phyloP scores from a whole-genome alignment of 1,140 invertebrate genomes.

The Muscidifurax raptorellus region DNA sequence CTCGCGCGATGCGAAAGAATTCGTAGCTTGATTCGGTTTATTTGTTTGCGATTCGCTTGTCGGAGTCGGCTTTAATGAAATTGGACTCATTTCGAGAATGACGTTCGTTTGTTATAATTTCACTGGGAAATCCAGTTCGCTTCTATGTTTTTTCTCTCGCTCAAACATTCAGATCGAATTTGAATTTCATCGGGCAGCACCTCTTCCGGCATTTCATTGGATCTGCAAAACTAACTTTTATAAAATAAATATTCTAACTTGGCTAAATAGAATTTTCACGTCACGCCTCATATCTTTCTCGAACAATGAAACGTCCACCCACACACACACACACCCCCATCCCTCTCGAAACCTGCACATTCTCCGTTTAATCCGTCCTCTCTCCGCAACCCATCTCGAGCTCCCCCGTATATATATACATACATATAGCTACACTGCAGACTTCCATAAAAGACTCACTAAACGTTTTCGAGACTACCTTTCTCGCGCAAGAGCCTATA shows the following conservation, averaged over 20 bases:
- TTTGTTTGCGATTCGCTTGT: background rate
- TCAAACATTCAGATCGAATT: too few relatives aligned
- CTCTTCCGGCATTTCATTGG: too few relatives aligned
- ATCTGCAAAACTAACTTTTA: too few relatives aligned
- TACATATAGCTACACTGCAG: background rate
- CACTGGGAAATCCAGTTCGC: too few relatives aligned
- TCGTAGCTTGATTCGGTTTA: background rate
- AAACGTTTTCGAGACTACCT: background rate
- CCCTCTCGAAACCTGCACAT: background rate
- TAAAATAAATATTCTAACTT: too few relatives aligned
- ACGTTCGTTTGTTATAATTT: too few relatives aligned
- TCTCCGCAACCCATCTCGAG: background rate
- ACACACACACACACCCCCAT: too few relatives aligned
- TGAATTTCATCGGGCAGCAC: too few relatives aligned
- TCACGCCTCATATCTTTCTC: too few relatives aligned
- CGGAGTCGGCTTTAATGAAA: background rate
- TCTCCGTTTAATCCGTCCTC: background rate
- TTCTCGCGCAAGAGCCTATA: background rate
- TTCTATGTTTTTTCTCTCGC: too few relatives aligned
- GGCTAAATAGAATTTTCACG: too few relatives aligned
- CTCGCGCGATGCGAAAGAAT: background rate
- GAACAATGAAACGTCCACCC: too few relatives aligned
- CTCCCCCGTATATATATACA: background rate
- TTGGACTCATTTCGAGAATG: background rate
- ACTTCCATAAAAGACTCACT: background rate